phyloP scores from a whole-genome alignment of 37 sponge, comb jelly and placozoan genomes.

The Haliclona indistincta region DNA sequence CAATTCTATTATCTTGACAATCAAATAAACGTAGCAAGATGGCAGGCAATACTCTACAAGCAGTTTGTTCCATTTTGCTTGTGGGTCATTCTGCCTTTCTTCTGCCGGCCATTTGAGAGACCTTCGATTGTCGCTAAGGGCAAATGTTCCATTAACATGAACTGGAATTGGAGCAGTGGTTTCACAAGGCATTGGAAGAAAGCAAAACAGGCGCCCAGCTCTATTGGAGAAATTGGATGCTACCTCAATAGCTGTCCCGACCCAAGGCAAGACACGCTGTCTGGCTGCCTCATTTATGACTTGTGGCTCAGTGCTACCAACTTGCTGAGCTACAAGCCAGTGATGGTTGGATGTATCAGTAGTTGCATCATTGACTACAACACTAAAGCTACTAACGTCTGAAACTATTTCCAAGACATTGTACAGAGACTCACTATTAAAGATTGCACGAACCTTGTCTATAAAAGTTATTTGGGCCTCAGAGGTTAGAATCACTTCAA shows the following conservation, averaged over 20 bases:
- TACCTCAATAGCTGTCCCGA: slow-evolving; percentile 53
- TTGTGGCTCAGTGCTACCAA: too few species aligned
- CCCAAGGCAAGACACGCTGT: slow-evolving; percentile 58
- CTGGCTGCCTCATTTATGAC: too few species aligned
- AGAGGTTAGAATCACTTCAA: too few species aligned
- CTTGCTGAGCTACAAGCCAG: slow-evolving; percentile 23
- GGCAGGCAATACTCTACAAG: slow-evolving; percentile 44
- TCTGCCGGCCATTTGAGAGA: slow-evolving; percentile 56
- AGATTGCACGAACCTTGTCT: too few species aligned
- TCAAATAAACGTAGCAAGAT: slow-evolving; percentile 52
- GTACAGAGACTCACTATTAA: too few species aligned
- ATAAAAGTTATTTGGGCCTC: too few species aligned
- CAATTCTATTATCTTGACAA: too few species aligned
- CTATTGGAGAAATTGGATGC: slow-evolving; percentile 39
- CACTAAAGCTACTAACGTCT: slow-evolving; percentile 2
- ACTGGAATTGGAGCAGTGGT: too few species aligned
- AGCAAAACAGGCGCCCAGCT: slow-evolving; percentile 62
- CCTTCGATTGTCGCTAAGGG: slow-evolving; percentile 50
- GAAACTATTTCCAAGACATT: too few species aligned
- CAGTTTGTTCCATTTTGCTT: slow-evolving; percentile 60
- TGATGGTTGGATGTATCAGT: neutral
- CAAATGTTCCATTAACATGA: too few species aligned
- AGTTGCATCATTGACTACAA: neutral
- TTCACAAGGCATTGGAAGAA: too few species aligned
- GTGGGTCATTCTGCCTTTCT: slow-evolving; percentile 40